Base-by-base conservation (phyloP, 2,113 vertebrate genomes). In the Piprites chloris region DNA sequence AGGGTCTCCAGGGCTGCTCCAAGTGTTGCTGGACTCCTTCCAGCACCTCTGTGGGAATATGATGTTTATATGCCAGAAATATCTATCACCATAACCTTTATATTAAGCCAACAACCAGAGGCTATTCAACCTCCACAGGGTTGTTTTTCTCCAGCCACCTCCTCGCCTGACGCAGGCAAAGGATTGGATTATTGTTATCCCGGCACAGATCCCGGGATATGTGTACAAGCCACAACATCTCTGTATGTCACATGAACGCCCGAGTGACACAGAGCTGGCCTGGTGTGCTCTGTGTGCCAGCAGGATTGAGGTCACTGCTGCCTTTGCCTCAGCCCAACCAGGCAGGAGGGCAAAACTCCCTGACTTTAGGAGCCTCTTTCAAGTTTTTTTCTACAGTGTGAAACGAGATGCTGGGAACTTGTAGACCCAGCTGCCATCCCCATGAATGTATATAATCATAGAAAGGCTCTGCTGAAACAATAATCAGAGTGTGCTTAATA, bases 241-340 rank as follows among this genome's bases (percentile, higher is more conserved):
- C 42, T 87, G 63, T 62, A 76, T 14, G 59, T 91, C 14, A 5
- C 2, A 27, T 0, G 17, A 79, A 41, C 5, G 7, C 69, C 69
- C 10, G 18, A 24, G 33, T 4, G n/a, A 62, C 65, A 33, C 32
- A 33, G 61, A 44, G 35, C 50, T 7, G 9, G 68, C 65, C 35
- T 1, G 0, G 19, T 2, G 32, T 15, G 37, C 10, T 10, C 28
- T 41, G 16, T 52, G 33, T n/a, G 35, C 11, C 56, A 47, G 56
- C 68, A 73, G 80, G 82, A 87, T 52, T 7, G 47, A 82, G 81
- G 85, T 95, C 81, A 91, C 1, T 41, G 66, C 93, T 32, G 81
- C 24, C 19, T 82, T 44, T 30, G 21, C 90, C 74, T 82, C 62
- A 79, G 37, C 33, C 66, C 71, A 66, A 19, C 49, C 20, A 94